Conservation (phyloP, 2,888 invertebrate genomes). For the Sesia apiformis region DNA sequence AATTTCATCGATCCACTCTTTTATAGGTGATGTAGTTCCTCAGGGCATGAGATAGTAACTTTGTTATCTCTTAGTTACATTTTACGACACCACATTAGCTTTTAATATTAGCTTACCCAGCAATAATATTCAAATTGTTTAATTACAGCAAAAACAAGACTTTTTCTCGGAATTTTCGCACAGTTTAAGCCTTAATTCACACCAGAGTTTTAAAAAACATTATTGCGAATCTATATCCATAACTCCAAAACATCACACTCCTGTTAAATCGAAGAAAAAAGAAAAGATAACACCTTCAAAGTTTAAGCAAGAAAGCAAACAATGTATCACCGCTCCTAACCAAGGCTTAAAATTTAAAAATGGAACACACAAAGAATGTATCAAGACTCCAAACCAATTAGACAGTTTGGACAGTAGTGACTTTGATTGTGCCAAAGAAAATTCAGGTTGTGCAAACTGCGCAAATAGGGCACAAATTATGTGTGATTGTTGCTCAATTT, state of each 20-base stretch:
- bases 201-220: background rate
- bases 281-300: background rate
- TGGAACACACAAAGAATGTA: background rate
- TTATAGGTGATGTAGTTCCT: too few relatives aligned
- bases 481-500: background rate
- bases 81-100: background rate
- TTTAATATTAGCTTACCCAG: background rate
- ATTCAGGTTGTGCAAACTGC: background rate
- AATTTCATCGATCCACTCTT: too few relatives aligned
- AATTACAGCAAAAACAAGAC: conserved; percentile 56
- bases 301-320: background rate
- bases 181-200: conserved; percentile 25
- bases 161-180: conserved; percentile 47
- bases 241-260: background rate
- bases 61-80: too few relatives aligned
- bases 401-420: background rate
- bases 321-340: background rate
- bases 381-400: background rate
- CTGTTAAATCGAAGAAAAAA: background rate
- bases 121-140: background rate
- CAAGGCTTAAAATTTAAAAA: background rate
- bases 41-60: too few relatives aligned
- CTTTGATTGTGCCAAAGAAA: background rate
- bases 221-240: background rate
- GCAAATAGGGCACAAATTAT: background rate